Evolutionary conservation across 2,888 invertebrate genomes (phyloP), one percentile per base, ranked within the genome.

Genomic region (Alviniconcha strummeri): DNA sequence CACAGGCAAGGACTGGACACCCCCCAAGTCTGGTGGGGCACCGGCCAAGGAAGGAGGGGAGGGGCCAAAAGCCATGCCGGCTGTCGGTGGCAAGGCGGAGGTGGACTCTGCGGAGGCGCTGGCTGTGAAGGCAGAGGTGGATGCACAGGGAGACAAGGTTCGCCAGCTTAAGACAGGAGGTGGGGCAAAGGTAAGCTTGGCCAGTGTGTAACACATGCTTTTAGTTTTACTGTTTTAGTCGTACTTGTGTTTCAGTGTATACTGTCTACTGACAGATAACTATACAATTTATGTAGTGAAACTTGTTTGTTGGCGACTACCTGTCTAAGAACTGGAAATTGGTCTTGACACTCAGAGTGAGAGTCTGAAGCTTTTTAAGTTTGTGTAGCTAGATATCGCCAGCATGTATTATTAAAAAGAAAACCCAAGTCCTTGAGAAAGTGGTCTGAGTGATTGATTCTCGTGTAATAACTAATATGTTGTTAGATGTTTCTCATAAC

Each of bases 121-220:
- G 36, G 88, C 85, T 5, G 85, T 91, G 15, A 90, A 90, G 84
- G 85, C 86, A 13, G 88, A 91, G 83, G 89, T 92, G 69, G 91
- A 94, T 83, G 94, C 94, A 13, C 96, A 96, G 91, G 96, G 97
- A 0, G 96, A 96, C 83, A 95, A 96, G 93, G 95, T 98, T 5
- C 94, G 97, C 17, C 94, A 96, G 82, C 93, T 96, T 55, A 97
- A 97, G 93, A 87, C 95, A 0, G 95, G 95, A 1, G 96, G 96
- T 90, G 96, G 96, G 0, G 95, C 95, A 0, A 97, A 97, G 93
- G 94, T 95, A 80, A 91, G 74, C 5, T 71, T 11, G 36, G 36
- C 17, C 13, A 17, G 13, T 67, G 17, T 67, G 67, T 17, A 15
- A 17, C 17, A 67, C 17, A 67, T 17, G 15, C 13, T 67, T 67